phyloP scores from a whole-genome alignment of 2,888 invertebrate species.

The Eurytoma californica region DNA sequence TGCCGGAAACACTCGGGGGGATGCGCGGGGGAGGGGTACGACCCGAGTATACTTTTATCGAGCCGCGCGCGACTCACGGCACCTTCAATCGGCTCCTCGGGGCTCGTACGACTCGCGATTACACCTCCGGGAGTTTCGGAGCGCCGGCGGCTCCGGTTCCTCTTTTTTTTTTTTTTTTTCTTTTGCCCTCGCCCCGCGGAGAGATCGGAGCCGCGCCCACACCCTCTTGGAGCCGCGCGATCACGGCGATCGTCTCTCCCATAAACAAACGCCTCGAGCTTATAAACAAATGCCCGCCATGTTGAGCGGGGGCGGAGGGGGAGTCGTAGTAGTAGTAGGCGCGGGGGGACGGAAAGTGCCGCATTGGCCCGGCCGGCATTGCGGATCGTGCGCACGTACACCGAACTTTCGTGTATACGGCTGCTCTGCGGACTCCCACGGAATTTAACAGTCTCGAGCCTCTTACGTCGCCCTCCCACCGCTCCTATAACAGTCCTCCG shows the following conservation, averaged over 20 bases:
- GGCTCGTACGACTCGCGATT: not conserved
- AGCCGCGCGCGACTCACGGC: not conserved
- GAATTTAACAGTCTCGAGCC: too few relatives aligned
- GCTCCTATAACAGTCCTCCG: too few relatives aligned
- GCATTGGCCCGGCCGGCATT: conserved; percentile 32
- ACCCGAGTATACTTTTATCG: conserved; percentile 10
- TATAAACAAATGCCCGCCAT: conserved; percentile 38
- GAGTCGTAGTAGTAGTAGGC: not conserved
- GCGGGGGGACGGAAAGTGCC: conserved; percentile 6
- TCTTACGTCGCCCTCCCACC: too few relatives aligned
- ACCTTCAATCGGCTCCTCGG: not conserved
- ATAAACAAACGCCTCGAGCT: not conserved
- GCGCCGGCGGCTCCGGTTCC: too few relatives aligned
- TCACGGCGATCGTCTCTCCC: not conserved
- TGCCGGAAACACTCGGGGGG: conserved; percentile 15
- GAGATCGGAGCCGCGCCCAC: not conserved
- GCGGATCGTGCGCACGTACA: conserved; percentile 3
- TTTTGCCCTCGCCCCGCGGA: not conserved
- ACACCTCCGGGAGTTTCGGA: conserved; percentile 1
- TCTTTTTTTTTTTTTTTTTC: too few relatives aligned
- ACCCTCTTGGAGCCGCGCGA: not conserved
- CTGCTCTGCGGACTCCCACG: not conserved
- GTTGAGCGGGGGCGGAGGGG: conserved; percentile 1
- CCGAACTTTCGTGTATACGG: not conserved
- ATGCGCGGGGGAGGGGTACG: not conserved